Conservation (phyloP, 2,113 vertebrate genomes). For the Sinocyclocheilus anshuiensis region DNA sequence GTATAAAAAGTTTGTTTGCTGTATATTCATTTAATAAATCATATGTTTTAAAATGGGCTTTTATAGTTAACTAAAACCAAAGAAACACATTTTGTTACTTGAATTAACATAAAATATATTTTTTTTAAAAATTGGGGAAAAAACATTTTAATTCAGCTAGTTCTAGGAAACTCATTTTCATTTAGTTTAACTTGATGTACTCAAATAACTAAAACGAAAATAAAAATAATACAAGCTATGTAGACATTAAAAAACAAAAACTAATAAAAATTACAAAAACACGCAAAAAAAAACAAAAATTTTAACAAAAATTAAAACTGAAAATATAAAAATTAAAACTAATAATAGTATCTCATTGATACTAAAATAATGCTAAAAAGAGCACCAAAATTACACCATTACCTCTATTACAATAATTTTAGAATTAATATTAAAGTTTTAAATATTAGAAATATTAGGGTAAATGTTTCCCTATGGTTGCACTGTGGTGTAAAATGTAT, state of each 20-base stretch:
- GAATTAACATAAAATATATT: too few species aligned
- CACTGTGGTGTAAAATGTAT: slow-evolving; percentile 4
- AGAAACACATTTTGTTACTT: neutral
- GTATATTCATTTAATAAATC: neutral
- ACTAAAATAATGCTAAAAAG: neutral
- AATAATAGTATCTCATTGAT: neutral
- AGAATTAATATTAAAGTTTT: neutral
- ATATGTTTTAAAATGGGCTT: neutral
- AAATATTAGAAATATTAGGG: neutral
- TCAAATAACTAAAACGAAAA: neutral
- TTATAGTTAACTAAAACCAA: neutral
- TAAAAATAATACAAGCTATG: too few species aligned
- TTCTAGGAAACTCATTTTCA: neutral
- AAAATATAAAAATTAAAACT: neutral
- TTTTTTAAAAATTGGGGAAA: too few species aligned
- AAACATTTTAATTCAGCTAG: neutral
- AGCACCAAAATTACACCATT: neutral
- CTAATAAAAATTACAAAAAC: neutral
- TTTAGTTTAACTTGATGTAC: neutral
- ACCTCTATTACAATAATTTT: neutral
- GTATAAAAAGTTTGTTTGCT: neutral
- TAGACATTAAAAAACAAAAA: neutral
- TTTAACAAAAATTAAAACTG: neutral
- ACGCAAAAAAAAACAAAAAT: neutral
- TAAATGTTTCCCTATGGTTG: neutral